Percentiles rank a stretch among this genome's conserved stretches.
Conservation (phyloP, 2,888 invertebrate genomes). For the Ephialtes manifestator region DNA sequence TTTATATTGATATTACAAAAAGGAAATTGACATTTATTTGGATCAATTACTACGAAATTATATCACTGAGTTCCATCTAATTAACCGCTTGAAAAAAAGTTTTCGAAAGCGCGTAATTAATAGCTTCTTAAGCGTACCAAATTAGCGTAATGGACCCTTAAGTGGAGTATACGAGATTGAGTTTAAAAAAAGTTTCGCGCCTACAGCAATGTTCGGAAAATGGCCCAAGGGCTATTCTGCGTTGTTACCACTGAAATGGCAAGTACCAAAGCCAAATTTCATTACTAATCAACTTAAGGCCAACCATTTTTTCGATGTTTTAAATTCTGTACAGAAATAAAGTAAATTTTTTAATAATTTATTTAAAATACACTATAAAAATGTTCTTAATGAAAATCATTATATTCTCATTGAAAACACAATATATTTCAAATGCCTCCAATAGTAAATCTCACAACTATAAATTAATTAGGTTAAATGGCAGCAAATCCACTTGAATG, state of each 20-base stretch:
- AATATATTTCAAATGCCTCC: neutral
- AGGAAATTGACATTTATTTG: neutral
- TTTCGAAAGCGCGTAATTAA: slow-evolving; percentile 22
- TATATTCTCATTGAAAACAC: too few relatives aligned
- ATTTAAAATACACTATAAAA: neutral
- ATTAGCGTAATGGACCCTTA: slow-evolving; percentile 15
- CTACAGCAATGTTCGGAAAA: slow-evolving; percentile 23
- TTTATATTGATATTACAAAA: too few relatives aligned
- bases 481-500: slow-evolving; percentile 1
- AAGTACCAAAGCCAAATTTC: neutral
- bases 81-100: slow-evolving; percentile 28
- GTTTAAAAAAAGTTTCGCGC: slow-evolving; percentile 40
- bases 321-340: neutral
- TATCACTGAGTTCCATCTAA: slow-evolving; percentile 27
- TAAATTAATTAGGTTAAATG: neutral
- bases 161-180: slow-evolving; percentile 42
- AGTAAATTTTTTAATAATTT: neutral
- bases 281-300: slow-evolving; percentile 17
- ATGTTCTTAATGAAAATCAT: too few relatives aligned
- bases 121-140: slow-evolving; percentile 17
- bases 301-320: neutral
- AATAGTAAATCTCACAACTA: neutral
- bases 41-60: neutral
- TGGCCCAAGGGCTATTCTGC: slow-evolving; percentile 33
- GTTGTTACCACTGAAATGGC: slow-evolving; percentile 6